Base-by-base conservation (phyloP, 2,888 invertebrate species). In the Anorthoa munda region DNA sequence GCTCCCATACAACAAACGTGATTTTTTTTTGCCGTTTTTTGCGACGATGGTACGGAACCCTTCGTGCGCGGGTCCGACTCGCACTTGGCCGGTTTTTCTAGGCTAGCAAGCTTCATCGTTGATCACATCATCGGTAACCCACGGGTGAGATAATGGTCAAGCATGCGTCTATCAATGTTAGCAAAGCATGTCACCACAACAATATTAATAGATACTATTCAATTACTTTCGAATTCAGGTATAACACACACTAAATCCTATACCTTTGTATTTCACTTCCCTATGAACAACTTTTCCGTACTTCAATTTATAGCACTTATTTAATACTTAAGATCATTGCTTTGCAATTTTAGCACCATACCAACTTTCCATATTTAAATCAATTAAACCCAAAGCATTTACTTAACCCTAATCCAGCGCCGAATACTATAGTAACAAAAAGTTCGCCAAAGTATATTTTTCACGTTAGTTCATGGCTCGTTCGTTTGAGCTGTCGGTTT, bases 401-500 rank as follows among this genome's bases (percentile, higher is more conserved):
- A 18, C 61, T 78, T 23, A 45, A n/a, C 15, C n/a, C 46, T 18
- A 15, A 55, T 21, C 67, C 46, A 56, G 4, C 18, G 4, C 23
- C 17, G 0, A 67, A 51, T 26, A 17, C 18, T 45, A 46, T 23
- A 18, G 21, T 13, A 55, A 48, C 21, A 81, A 55, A 66, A 71
- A 55, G 48, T n/a, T 58, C 11, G 46, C 13, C 5, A 58, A 60
- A 70, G 45, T 70, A 74, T 67, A 72, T 75, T 75, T 77, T 78
- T 60, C 66, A 75, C 59, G 72, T 77, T 73, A 74, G 74, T 77
- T 72, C 66, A 84, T 70, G 72, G 75, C 23, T 67, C 73, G 75
- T 74, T 82, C 26, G 78, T 82, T 84, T 77, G 72, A 84, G 77
- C 85, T 82, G 72, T 78, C 67, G 77, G 78, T 69, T 85, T 74